Conservation (phyloP, 2,888 invertebrate species). For the Gryllus longicercus region DNA sequence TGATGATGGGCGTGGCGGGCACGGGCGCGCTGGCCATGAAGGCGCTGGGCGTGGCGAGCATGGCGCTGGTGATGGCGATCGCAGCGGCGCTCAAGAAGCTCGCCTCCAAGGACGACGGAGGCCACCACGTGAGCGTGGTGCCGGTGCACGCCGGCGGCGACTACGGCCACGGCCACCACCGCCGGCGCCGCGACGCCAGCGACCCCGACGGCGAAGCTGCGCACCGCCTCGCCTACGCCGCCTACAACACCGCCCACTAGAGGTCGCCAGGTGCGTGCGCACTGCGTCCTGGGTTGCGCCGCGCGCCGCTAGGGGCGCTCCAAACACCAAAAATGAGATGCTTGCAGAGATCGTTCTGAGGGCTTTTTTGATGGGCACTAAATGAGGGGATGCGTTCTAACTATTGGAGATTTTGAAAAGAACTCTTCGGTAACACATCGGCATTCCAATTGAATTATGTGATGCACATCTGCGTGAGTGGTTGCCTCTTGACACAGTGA, state of each 20-base stretch:
- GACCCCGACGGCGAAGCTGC: background rate
- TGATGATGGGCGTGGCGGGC: constrained; percentile 71
- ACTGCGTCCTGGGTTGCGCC: background rate
- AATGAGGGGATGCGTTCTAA: too few relatives aligned
- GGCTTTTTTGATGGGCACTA: too few relatives aligned
- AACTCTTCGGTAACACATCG: too few relatives aligned
- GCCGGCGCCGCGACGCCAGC: constrained; percentile 41
- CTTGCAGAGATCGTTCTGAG: too few relatives aligned
- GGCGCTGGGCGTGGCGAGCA: constrained; percentile 58
- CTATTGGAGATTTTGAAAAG: too few relatives aligned
- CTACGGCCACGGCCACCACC: constrained; percentile 55
- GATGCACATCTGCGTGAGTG: too few relatives aligned
- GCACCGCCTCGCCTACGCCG: background rate
- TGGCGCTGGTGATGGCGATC: constrained; percentile 72
- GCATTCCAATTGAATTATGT: too few relatives aligned
- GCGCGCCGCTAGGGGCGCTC: background rate
- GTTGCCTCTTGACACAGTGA: too few relatives aligned
- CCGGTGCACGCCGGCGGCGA: constrained; percentile 51
- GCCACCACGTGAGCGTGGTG: constrained; percentile 47
- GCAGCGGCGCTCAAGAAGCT: constrained; percentile 72
- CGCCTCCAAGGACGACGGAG: constrained; percentile 57
- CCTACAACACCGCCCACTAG: background rate
- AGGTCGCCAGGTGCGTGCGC: background rate
- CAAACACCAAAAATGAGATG: background rate
- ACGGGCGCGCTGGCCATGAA: constrained; percentile 76